Percentiles rank a stretch among this genome's conserved stretches.
phyloP scores from a whole-genome alignment of 2,888 invertebrate genomes.

The Hyalella azteca region DNA sequence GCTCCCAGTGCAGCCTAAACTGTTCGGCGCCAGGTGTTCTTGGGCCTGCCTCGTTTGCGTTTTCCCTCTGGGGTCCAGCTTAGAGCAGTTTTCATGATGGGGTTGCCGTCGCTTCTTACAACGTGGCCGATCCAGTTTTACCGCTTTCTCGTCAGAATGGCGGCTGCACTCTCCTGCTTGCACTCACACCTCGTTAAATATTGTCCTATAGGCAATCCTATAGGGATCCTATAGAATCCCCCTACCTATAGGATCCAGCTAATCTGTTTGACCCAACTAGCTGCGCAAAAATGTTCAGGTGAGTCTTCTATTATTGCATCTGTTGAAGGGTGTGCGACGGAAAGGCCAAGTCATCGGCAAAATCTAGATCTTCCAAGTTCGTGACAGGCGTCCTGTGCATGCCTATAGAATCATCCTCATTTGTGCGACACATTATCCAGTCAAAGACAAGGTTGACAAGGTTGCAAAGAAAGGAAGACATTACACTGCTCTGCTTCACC shows the following conservation, averaged over 20 bases:
- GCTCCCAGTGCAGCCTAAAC: neutral
- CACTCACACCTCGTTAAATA: neutral
- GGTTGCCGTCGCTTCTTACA: neutral
- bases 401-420: neutral
- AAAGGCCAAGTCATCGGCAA: neutral
- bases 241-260: neutral
- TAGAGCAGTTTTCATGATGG: neutral
- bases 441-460: neutral
- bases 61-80: neutral
- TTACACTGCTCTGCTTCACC: neutral
- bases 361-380: neutral
- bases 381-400: neutral
- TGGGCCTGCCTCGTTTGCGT: neutral
- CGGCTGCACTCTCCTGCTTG: neutral
- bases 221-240: neutral
- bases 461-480: neutral
- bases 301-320: too few species aligned
- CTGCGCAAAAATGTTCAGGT: neutral
- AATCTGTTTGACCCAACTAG: neutral
- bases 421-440: neutral
- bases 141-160: neutral
- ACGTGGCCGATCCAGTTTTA: neutral
- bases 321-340: neutral
- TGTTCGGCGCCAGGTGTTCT: neutral
- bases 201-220: neutral